Percentiles rank a stretch among this genome's conserved stretches.
These are phyloP conservation scores for Drosophila virilis DNA, from an alignment of 1,140 invertebrate species.

Conservation along the genomic window DNA sequence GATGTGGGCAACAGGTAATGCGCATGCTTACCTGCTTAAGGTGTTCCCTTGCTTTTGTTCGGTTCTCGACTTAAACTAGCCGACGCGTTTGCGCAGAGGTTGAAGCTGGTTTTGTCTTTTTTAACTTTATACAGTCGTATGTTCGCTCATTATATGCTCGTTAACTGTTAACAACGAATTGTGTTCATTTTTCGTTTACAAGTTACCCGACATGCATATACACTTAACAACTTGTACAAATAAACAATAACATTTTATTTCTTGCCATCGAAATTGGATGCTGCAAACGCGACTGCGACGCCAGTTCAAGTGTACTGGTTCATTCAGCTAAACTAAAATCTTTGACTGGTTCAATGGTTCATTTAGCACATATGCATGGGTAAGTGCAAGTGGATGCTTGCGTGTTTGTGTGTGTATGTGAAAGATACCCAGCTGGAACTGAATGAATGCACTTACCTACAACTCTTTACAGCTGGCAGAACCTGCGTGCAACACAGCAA, in stretches of 20 bases:
- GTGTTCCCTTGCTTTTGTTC: slow-evolving; percentile 26
- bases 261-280: slow-evolving; percentile 50
- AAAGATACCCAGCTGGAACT: neutral
- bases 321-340: slow-evolving; percentile 17
- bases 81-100: slow-evolving; percentile 65
- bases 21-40: slow-evolving; percentile 41
- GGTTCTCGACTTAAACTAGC: slow-evolving; percentile 23
- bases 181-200: slow-evolving; percentile 28
- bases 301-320: slow-evolving; percentile 60
- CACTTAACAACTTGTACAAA: slow-evolving; percentile 60
- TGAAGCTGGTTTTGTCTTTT: slow-evolving; percentile 21
- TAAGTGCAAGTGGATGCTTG: neutral
- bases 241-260: slow-evolving; percentile 73
- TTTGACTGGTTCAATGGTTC: slow-evolving; percentile 45
- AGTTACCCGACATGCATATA: slow-evolving; percentile 41
- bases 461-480: neutral
- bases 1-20: neutral
- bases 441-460: neutral
- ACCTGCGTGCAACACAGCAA: neutral
- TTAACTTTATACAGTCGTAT: slow-evolving; percentile 2
- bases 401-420: neutral
- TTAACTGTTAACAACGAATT: slow-evolving; percentile 6
- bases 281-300: slow-evolving; percentile 57
- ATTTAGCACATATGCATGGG: slow-evolving; percentile 16
- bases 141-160: slow-evolving; percentile 33